These are phyloP conservation scores for Chlorodrepanis virens DNA, from an alignment of 2,113 vertebrate species.

Conservation along the genomic window DNA sequence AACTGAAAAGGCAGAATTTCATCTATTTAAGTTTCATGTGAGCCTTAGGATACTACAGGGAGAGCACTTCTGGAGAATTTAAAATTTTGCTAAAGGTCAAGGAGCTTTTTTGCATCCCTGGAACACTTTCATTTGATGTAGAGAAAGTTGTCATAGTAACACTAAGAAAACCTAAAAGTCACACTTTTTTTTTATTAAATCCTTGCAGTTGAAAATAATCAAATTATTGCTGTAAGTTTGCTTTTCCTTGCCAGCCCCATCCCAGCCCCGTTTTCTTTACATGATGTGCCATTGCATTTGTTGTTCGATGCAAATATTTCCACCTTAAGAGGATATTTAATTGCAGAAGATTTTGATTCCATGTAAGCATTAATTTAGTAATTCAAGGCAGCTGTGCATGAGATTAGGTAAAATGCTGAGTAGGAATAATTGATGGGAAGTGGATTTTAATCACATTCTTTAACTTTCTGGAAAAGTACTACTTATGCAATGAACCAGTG, in stretches of 20 bases:
- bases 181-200: background rate
- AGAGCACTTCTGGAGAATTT: background rate
- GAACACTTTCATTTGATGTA: background rate
- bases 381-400: background rate
- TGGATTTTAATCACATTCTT: background rate
- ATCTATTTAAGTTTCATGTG: background rate
- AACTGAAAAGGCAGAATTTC: background rate
- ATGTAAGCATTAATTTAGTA: conserved; percentile 23
- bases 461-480: background rate
- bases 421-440: background rate
- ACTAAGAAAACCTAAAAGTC: background rate
- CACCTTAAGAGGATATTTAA: background rate
- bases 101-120: background rate
- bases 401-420: background rate
- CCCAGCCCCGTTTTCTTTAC: background rate
- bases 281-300: background rate
- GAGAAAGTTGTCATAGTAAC: background rate
- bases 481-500: background rate
- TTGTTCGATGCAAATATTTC: background rate
- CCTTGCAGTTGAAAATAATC: background rate
- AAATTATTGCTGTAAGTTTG: background rate
- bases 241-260: background rate
- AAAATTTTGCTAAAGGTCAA: background rate
- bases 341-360: background rate
- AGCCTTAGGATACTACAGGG: background rate